Evolutionary conservation across 2,113 vertebrate species (phyloP).

Genomic region (Platysteira castanea): DNA sequence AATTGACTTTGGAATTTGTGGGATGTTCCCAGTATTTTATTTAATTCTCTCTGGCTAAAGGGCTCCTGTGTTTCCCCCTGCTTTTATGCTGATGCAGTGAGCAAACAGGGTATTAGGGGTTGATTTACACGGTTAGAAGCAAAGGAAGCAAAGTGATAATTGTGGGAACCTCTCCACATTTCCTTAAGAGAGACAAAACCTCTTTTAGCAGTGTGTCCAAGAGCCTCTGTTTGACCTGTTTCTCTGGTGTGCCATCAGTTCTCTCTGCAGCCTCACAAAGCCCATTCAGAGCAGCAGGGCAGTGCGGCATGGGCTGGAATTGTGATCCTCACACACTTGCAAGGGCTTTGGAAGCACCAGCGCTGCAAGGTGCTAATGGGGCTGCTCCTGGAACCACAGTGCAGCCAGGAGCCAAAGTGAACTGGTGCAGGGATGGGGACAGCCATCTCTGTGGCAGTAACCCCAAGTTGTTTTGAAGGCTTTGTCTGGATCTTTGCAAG

Average conservation of each 20-base stretch:
- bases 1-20: background rate
- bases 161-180: background rate
- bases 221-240: background rate
- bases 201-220: background rate
- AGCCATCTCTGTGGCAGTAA: background rate
- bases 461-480: background rate
- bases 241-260: background rate
- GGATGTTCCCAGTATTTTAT: background rate
- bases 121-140: background rate
- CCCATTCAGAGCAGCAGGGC: background rate
- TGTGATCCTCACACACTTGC: fast-evolving
- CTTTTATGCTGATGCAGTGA: background rate
- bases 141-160: background rate
- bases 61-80: background rate
- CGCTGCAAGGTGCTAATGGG: fast-evolving
- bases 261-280: background rate
- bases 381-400: background rate
- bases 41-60: background rate
- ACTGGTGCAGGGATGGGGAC: background rate
- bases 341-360: background rate
- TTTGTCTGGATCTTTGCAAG: background rate
- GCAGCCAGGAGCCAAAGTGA: background rate
- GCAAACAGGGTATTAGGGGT: background rate
- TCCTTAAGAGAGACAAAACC: background rate
- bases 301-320: fast-evolving